Evolutionary conservation across 2,113 vertebrate genomes (phyloP), one percentile per base, ranked within the genome.

Genomic region (Plectropomus leopardus): DNA sequence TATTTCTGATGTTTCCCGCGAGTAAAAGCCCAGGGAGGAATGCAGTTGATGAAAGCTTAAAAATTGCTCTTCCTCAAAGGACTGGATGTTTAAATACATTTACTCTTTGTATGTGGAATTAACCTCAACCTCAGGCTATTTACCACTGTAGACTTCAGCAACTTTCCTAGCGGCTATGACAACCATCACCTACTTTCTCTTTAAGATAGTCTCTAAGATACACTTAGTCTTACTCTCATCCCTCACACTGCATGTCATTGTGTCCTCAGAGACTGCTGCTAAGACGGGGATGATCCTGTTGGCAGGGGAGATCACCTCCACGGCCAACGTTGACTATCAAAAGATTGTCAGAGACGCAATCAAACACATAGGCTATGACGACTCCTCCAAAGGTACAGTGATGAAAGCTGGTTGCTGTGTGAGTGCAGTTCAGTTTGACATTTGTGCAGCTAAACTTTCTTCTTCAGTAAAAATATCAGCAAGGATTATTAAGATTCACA

Each of bases 221-320:
- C 1, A 17, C 32, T 65, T 58, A n/a, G 24, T 34, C 17, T 51
- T 13, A 11, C 63, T 30, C 36, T 60, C 21, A 55, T 73, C 40
- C 21, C 28, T 78, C 44, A 68, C 23, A 36, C 73, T 65, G 23
- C 32, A 26, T 66, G 9, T 51, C 64, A 23, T 28, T 71, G 40
- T 68, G 51, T 44, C 72, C n/a, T 40, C 92, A 99, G 98, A 99
- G 95, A 98, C 98, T 0, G 97, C 97, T 21, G 97, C 98, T 7
- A 99, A 99, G 93, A 99, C 98, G 0, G 98, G 98, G 78, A 99
- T 99, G 98, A 98, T 99, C 85, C 95, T 99, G 60, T 93, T 99
- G 84, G 97, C 96, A 0, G 98, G 98, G 11, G 98, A 99, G 90
- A 97, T 99, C 92, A 98, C 98, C 1, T 99, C 98, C 6, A 93